phyloP scores from a whole-genome alignment of 2,113 vertebrate genomes.

The Micromys minutus region DNA sequence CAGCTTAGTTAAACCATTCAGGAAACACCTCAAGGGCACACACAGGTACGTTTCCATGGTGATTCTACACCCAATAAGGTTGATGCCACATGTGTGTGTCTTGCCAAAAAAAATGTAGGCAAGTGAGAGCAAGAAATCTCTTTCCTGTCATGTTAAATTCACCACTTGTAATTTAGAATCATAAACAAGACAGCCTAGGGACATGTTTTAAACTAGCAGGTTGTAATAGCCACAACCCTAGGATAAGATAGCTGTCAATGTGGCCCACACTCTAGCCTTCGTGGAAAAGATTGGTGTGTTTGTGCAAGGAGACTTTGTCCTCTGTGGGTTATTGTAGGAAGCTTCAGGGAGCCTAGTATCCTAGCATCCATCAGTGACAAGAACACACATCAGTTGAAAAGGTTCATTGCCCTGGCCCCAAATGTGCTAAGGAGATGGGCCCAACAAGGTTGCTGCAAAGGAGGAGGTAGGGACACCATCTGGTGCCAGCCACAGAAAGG shows the following conservation, averaged over 20 bases:
- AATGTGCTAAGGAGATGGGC: background rate
- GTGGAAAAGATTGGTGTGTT: background rate
- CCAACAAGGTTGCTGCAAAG: background rate
- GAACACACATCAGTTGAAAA: background rate
- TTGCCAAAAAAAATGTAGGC: background rate
- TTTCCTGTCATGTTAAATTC: background rate
- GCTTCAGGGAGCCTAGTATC: background rate
- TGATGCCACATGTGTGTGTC: background rate
- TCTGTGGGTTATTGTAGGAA: background rate
- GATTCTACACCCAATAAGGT: background rate
- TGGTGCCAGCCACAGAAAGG: background rate
- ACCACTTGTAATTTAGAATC: background rate
- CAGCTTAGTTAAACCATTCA: background rate
- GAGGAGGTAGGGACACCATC: background rate
- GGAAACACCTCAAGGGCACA: background rate
- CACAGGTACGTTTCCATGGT: background rate
- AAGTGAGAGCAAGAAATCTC: background rate
- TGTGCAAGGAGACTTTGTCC: background rate
- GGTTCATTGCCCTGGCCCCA: background rate
- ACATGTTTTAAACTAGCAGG: background rate
- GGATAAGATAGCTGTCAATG: background rate
- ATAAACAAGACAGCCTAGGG: background rate
- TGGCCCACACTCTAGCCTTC: rapidly evolving
- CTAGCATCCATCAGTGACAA: rapidly evolving
- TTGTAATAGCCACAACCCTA: no score